Evolutionary conservation across 2,797 vertebrate genomes (phyloP).

Genomic region (Eupleurogrammus muticus): DNA sequence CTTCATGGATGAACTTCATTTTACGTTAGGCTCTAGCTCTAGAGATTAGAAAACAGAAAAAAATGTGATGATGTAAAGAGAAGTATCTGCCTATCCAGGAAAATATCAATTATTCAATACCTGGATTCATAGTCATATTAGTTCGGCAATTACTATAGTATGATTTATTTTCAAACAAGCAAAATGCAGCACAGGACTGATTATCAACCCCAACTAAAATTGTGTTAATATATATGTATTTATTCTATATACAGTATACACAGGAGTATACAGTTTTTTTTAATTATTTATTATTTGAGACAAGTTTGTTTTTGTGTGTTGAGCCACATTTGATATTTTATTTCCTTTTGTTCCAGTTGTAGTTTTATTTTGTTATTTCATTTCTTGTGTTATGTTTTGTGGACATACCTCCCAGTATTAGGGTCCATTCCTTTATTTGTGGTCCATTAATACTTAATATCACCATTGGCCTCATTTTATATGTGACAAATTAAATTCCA

Average conservation of each 20-base stretch:
- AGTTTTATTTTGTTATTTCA: conserved; percentile 1
- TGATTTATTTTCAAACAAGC: too few species aligned
- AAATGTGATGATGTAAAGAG: conserved; percentile 6
- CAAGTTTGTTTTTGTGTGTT: conserved; percentile 5
- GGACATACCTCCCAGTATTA: neutral
- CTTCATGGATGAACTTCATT: neutral
- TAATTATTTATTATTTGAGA: too few species aligned
- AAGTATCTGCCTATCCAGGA: neutral
- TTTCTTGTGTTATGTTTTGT: neutral
- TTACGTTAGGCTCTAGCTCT: neutral
- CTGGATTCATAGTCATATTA: too few species aligned
- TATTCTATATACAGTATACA: neutral
- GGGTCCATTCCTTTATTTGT: neutral
- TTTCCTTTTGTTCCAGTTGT: neutral
- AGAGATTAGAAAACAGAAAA: neutral
- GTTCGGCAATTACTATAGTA: neutral
- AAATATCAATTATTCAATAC: neutral
- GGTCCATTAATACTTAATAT: neutral
- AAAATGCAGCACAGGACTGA: neutral
- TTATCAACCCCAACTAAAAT: neutral
- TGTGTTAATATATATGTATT: neutral
- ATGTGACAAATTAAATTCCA: conserved; percentile 2
- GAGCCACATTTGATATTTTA: neutral
- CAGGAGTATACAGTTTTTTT: too few species aligned
- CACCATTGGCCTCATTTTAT: neutral